phyloP scores from a whole-genome alignment of 2,888 invertebrate genomes.

The Mythimna albipuncta region DNA sequence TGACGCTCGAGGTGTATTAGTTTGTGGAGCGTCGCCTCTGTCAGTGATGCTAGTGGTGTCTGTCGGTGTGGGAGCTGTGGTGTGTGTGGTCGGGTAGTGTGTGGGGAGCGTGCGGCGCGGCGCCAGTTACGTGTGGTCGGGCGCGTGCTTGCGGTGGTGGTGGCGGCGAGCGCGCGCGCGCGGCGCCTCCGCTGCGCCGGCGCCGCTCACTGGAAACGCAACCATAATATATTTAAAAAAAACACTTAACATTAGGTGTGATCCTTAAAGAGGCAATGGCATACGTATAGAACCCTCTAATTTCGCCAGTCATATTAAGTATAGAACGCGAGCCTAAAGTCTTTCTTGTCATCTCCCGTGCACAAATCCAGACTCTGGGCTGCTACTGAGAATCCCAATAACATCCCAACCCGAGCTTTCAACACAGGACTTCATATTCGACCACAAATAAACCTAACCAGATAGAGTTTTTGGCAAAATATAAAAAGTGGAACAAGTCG shows the following conservation, averaged over 20 bases:
- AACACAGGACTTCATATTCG: no score
- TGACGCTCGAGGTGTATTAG: neutral
- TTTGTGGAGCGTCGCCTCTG: neutral
- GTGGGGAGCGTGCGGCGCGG: neutral
- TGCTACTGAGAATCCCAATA: neutral
- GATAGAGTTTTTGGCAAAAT: no score
- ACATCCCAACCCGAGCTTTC: no score
- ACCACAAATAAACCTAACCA: no score
- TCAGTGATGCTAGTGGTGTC: neutral
- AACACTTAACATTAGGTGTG: no score
- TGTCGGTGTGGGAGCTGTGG: neutral
- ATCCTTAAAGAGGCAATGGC: no score
- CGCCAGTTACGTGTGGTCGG: constrained; percentile 80
- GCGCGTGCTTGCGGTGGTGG: constrained; percentile 78
- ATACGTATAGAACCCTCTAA: no score
- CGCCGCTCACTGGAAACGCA: constrained; percentile 53
- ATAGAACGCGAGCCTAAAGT: no score
- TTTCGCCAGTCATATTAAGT: no score
- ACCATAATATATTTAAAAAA: neutral
- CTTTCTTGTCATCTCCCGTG: no score
- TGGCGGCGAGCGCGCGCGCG: constrained; percentile 72
- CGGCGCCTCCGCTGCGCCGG: constrained; percentile 32
- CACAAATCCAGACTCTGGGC: no score
- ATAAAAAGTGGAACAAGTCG: no score
- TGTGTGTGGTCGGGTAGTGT: neutral